Percentiles rank a stretch among this genome's conserved stretches.
Evolutionary conservation across 2,888 invertebrate genomes (phyloP).

Genomic region (Asteroscopus sphinx): DNA sequence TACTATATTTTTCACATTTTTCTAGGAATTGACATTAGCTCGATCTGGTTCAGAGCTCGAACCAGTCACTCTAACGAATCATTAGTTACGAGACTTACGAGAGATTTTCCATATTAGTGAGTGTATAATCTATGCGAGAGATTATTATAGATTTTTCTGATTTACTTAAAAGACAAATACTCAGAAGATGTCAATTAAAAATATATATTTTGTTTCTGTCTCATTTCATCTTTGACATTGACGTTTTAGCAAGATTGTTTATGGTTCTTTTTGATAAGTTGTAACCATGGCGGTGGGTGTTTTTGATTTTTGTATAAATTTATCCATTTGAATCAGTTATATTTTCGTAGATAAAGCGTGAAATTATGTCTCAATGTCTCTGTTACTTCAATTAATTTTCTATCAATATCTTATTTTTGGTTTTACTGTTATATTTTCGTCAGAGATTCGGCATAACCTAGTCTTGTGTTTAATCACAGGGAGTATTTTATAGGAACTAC

Average conservation of each 20-base stretch:
- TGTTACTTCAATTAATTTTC: constrained; percentile 14
- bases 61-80: too few species aligned
- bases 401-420: constrained; percentile 57
- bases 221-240: constrained; percentile 41
- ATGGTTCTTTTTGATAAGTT: constrained; percentile 79
- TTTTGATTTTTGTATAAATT: constrained; percentile 65
- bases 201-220: constrained; percentile 28
- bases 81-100: too few species aligned
- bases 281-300: constrained; percentile 88
- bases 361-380: constrained; percentile 4
- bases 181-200: not conserved
- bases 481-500: constrained; percentile 36
- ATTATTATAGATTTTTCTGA: too few species aligned
- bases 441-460: constrained; percentile 71
- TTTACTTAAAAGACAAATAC: constrained; percentile 20
- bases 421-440: constrained; percentile 9
- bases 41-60: too few species aligned
- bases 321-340: constrained; percentile 76
- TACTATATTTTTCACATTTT: too few species aligned
- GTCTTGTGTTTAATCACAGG: constrained; percentile 53
- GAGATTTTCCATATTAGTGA: too few species aligned
- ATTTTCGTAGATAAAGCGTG: constrained; percentile 24
- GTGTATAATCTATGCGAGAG: too few species aligned
- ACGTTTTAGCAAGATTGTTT: constrained; percentile 51
- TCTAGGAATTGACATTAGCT: too few species aligned